Evolutionary conservation across 2,797 vertebrate genomes (phyloP), one percentile per base, ranked within the genome.

Genomic region (Acipenser ruthenus): DNA sequence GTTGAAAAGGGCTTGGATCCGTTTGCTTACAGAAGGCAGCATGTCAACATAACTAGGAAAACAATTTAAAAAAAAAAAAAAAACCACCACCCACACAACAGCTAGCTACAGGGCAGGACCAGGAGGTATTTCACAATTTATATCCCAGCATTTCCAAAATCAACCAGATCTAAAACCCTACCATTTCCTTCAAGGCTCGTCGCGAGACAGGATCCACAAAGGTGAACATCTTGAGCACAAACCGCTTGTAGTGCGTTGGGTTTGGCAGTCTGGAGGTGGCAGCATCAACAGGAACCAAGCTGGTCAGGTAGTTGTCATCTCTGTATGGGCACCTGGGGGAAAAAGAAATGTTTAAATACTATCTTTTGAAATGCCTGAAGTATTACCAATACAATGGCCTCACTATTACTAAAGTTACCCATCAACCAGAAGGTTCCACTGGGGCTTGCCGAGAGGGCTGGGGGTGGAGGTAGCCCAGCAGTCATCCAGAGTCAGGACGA

Each of bases 181-280:
- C 74, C 68, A 70, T 77, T 74, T 85, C 74, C 6, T 55, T 68
- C 6, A 76, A 7, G 37, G 74, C 79, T 11, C 0, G 49, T 47
- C 55, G 13, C 13, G 10, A 63, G 7, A 49, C 6, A 7, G 49
- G 0, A 1, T 71, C 58, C 13, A 88, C 77, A 79, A 90, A 90
- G 0, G 79, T 80, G 71, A 90, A 87, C 86, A 89, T 88, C 79
- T 82, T 83, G 47, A 89, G 75, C 72, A 77, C 4, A 51, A 88
- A 89, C 10, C 74, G 69, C 13, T 62, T 84, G 78, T 82, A 64
- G 69, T 88, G 86, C 48, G 47, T 67, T 50, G 85, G 83, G 60
- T 48, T 78, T 3, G 7, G 0, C 3, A 88, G 47, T 9, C 68
- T 72, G 47, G 77, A 65, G 47, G 79, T 76, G 0, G 8, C 1